A percentile compares a stretch with the other conserved stretches of the same genome.
Evolutionary conservation across 2,888 invertebrate genomes (phyloP).

Genomic region (Caenorhabditis drosophilae): DNA sequence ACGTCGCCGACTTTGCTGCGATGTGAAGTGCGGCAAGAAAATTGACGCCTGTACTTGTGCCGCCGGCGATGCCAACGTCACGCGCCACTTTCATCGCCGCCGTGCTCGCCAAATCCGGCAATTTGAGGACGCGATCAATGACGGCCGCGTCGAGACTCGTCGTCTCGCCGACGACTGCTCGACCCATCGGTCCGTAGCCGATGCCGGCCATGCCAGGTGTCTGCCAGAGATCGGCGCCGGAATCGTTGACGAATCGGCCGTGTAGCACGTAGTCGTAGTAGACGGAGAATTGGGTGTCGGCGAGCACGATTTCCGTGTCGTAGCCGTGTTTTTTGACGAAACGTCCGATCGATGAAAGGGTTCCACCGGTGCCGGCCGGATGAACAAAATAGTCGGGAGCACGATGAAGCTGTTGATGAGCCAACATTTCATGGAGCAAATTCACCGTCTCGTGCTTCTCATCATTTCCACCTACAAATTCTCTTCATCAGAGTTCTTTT

Average conservation of each 20-base stretch:
- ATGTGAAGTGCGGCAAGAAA: slow-evolving; percentile 53
- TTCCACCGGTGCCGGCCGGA: slow-evolving; percentile 58
- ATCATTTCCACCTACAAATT: no score
- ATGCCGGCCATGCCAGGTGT: slow-evolving; percentile 51
- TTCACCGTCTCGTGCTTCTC: slow-evolving; percentile 43
- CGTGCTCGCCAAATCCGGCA: slow-evolving; percentile 60
- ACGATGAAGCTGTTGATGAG: slow-evolving; percentile 33
- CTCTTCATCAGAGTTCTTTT: not conserved
- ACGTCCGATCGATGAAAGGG: slow-evolving; percentile 46
- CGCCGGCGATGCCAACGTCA: slow-evolving; percentile 39
- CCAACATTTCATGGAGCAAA: slow-evolving; percentile 53
- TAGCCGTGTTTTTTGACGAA: slow-evolving; percentile 41
- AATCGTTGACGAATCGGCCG: slow-evolving; percentile 35
- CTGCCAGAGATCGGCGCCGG: slow-evolving; percentile 37
- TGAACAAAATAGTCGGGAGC: slow-evolving; percentile 50
- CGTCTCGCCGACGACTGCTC: slow-evolving; percentile 39
- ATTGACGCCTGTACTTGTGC: slow-evolving; percentile 57
- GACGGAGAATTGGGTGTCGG: slow-evolving; percentile 47
- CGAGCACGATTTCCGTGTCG: slow-evolving; percentile 39
- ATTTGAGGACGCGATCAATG: slow-evolving; percentile 56
- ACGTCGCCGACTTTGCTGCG: slow-evolving; percentile 27
- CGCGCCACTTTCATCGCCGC: slow-evolving; percentile 54
- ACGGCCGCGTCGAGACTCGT: slow-evolving; percentile 51
- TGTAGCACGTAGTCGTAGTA: slow-evolving; percentile 44
- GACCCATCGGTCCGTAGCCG: slow-evolving; percentile 42